Evolutionary conservation across 2,113 vertebrate genomes (phyloP).

Genomic region (Alligator mississippiensis): DNA sequence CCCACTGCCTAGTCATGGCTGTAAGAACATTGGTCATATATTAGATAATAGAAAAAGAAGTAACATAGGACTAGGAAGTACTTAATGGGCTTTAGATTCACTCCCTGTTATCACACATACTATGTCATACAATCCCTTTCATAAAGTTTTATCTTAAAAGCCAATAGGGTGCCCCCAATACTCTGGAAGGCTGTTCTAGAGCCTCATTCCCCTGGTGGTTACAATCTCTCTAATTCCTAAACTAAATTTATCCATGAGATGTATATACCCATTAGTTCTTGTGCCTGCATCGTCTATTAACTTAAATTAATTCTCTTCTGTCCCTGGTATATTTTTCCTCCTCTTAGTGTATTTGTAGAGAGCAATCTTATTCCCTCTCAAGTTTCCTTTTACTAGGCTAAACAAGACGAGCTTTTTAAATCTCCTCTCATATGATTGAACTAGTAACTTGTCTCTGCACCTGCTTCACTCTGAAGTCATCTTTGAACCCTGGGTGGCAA

Average conservation of each 20-base stretch:
- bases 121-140: background rate
- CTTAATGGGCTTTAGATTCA: background rate
- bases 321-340: background rate
- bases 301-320: background rate
- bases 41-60: background rate
- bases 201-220: accelerated
- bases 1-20: background rate
- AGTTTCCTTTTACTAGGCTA: background rate
- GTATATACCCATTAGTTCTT: background rate
- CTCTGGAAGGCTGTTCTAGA: background rate
- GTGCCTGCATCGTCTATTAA: background rate
- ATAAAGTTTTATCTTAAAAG: background rate
- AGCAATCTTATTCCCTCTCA: background rate
- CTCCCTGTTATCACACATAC: background rate
- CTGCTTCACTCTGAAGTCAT: background rate
- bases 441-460: background rate
- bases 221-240: background rate
- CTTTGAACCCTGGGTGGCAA: background rate
- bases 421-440: background rate
- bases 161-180: background rate
- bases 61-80: background rate
- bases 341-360: background rate
- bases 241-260: no score
- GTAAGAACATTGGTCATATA: background rate
- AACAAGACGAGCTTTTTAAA: background rate